Base-by-base conservation (phyloP, 2,113 vertebrate genomes). In the Hystrix cristata region DNA sequence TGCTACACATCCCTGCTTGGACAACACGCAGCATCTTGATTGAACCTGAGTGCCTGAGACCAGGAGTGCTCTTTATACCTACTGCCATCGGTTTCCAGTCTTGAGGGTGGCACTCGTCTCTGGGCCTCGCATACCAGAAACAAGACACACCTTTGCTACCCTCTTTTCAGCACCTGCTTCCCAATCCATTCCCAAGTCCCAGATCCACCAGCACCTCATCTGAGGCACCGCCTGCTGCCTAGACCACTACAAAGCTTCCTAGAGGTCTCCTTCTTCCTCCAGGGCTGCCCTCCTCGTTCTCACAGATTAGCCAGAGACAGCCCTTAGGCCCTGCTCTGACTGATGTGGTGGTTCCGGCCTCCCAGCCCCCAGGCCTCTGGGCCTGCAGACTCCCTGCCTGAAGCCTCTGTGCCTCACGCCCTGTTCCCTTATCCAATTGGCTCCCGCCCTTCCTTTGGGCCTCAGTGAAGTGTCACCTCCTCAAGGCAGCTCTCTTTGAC, bases 231-330 rank as follows among this genome's bases (percentile, higher is more conserved):
- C 7, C 51, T 55, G 80, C 31, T 59, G 34, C 76, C 65, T 15
- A 6, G 15, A n/a, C 1, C 0, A 12, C n/a, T 5, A 2, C 57
- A 80, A 29, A n/a, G 34, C n/a, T 67, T 80, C 46, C 93, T 87
- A 31, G 7, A 19, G 12, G 25, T 31, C 59, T 81, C 43, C 1
- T 38, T 62, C 18, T 6, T 59, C 53, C 72, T 13, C 25, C 18
- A 0, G 1, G 43, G 25, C 25, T 9, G 59, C 34, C 51, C 53
- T 0, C 0, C 0, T 5, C 48, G 9, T 14, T 7, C 59, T 83
- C 14, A 51, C 18, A 3, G 21, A 51, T 78, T 31, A 34, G 25
- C 21, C 29, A 29, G 46, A 69, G 55, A 27, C 34, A 12, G n/a
- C 16, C 29, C 60, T 65, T 27, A 71, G 46, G 11, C 25, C 18